These are phyloP conservation scores for Cantharis rufa DNA, from an alignment of 2,888 invertebrate genomes.

Conservation along the genomic window DNA sequence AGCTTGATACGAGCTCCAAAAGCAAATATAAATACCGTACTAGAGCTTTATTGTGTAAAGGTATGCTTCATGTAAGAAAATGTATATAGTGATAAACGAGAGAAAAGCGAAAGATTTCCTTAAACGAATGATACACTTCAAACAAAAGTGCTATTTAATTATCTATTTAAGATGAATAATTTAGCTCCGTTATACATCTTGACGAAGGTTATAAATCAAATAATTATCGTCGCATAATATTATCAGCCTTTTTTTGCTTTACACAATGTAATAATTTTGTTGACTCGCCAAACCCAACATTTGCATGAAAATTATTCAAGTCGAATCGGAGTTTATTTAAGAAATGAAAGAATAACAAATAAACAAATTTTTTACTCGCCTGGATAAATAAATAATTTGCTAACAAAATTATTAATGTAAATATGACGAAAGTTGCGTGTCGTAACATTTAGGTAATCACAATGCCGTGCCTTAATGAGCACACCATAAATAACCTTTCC, in stretches of 20 bases:
- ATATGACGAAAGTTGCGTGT: background rate
- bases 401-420: too few relatives aligned
- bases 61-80: conserved; percentile 31
- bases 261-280: background rate
- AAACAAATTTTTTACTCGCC: background rate
- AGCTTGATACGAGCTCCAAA: conserved; percentile 40
- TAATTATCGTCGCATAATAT: background rate
- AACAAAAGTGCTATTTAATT: conserved; percentile 27
- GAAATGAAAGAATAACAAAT: background rate
- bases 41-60: conserved; percentile 33
- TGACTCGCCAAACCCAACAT: background rate
- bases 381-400: background rate
- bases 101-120: conserved; percentile 29
- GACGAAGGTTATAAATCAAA: background rate
- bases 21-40: conserved; percentile 45
- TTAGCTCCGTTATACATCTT: background rate
- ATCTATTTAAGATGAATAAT: background rate
- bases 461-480: background rate
- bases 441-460: background rate
- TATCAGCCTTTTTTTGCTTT: background rate
- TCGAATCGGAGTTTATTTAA: background rate
- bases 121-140: conserved; percentile 11
- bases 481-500: background rate
- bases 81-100: conserved; percentile 30
- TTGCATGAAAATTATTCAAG: background rate